Conservation (phyloP, 2,888 invertebrate species). For the Trichogramma dendrolimi region DNA sequence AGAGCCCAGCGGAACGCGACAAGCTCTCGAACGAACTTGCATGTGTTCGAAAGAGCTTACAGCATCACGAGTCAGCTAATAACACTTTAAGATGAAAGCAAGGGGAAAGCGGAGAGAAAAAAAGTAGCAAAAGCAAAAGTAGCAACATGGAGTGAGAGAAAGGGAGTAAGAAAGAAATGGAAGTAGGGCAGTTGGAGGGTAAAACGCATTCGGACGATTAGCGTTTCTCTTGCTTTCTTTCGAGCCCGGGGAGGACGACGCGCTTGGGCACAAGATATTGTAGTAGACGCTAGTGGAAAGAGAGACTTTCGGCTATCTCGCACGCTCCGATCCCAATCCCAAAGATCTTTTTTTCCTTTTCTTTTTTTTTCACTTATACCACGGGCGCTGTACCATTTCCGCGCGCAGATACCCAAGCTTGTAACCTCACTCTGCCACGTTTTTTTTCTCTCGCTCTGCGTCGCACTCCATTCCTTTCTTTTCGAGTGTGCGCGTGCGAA, state of each 20-base stretch:
- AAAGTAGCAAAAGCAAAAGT: too few relatives aligned
- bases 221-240: background rate
- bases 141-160: background rate
- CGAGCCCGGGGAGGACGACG: background rate
- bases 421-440: too few relatives aligned
- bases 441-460: too few relatives aligned
- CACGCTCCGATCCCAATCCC: background rate
- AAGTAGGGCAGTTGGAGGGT: background rate
- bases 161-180: background rate
- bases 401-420: background rate
- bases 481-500: too few relatives aligned
- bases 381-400: background rate
- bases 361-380: background rate
- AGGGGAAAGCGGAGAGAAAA: too few relatives aligned
- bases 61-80: too few relatives aligned
- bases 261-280: background rate
- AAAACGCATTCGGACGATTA: conserved; percentile 18
- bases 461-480: too few relatives aligned
- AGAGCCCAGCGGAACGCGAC: too few relatives aligned
- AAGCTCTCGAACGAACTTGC: too few relatives aligned
- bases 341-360: background rate
- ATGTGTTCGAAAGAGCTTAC: too few relatives aligned
- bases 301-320: background rate
- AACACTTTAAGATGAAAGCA: too few relatives aligned
- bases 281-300: background rate